Percentiles rank a stretch among this genome's conserved stretches.
Conservation (phyloP, 1,140 invertebrate species). For the Listronotus oregonensis region DNA sequence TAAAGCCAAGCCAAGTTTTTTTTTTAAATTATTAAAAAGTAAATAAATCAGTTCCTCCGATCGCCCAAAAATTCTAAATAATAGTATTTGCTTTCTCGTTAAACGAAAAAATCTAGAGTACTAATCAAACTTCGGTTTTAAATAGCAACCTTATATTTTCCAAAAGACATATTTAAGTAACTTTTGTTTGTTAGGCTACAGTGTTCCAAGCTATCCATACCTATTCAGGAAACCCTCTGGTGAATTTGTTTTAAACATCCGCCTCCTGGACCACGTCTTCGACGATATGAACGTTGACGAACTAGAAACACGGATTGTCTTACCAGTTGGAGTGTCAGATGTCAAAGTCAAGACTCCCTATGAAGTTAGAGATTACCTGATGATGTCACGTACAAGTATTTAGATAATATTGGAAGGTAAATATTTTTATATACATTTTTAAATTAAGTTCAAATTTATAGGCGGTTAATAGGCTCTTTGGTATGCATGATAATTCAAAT, state of each 20-base stretch:
- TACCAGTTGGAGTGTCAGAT: constrained; percentile 90
- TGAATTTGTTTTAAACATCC: constrained; percentile 87
- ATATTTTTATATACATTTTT: background rate
- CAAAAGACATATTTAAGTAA: background rate
- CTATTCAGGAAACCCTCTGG: constrained; percentile 77
- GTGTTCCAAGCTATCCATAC: constrained; percentile 96
- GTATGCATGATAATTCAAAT: too few species aligned
- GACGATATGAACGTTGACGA: constrained; percentile 97
- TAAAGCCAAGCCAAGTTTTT: too few species aligned
- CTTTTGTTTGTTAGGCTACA: constrained; percentile 74
- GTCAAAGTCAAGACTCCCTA: constrained; percentile 85
- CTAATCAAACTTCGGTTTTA: background rate
- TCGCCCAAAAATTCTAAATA: too few species aligned
- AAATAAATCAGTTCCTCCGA: too few species aligned
- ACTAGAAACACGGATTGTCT: constrained; percentile 85
- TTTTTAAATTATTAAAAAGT: too few species aligned
- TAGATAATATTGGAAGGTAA: constrained; percentile 85
- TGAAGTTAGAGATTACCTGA: constrained; percentile 75
- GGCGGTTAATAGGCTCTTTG: too few species aligned
- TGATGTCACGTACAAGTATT: constrained; percentile 87
- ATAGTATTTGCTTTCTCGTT: too few species aligned
- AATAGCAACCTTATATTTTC: background rate
- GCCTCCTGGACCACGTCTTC: constrained; percentile 93
- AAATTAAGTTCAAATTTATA: too few species aligned
- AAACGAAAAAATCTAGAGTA: too few species aligned